Evolutionary conservation across 2,888 invertebrate genomes (phyloP).

Genomic region (Parasteatoda lunata): DNA sequence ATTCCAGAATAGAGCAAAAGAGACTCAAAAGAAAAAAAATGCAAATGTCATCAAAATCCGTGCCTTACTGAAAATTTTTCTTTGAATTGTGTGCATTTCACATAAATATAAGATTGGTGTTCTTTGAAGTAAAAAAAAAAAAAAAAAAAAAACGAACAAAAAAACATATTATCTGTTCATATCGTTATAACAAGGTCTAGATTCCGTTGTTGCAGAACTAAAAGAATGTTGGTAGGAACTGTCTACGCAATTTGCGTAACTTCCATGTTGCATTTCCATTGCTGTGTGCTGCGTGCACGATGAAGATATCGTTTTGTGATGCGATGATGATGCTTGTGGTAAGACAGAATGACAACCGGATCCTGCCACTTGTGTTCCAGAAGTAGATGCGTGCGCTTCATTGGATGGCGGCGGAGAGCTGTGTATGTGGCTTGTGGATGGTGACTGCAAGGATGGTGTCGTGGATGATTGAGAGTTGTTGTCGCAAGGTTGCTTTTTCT

Average conservation of each 20-base stretch:
- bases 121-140: background rate
- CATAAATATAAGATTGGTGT: too few species aligned
- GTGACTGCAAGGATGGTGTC: conserved; percentile 17
- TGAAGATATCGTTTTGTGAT: conserved; percentile 1
- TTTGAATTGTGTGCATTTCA: background rate
- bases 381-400: background rate
- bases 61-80: background rate
- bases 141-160: background rate
- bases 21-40: background rate
- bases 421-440: conserved; percentile 38
- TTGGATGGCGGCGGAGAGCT: conserved; percentile 26
- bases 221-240: conserved; percentile 11
- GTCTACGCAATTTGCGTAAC: conserved; percentile 22
- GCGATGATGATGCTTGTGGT: conserved; percentile 7
- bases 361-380: background rate
- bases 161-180: conserved; percentile 36
- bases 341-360: background rate
- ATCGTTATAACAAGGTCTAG: conserved; percentile 21
- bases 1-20: background rate
- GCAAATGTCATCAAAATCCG: background rate
- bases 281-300: conserved; percentile 20
- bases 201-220: background rate
- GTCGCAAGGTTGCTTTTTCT: conserved; percentile 14
- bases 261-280: background rate
- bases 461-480: conserved; percentile 2